A percentile compares a stretch with the other conserved stretches of the same genome.
Evolutionary conservation across 2,113 vertebrate genomes (phyloP).

Genomic region (Syngnathus floridae): DNA sequence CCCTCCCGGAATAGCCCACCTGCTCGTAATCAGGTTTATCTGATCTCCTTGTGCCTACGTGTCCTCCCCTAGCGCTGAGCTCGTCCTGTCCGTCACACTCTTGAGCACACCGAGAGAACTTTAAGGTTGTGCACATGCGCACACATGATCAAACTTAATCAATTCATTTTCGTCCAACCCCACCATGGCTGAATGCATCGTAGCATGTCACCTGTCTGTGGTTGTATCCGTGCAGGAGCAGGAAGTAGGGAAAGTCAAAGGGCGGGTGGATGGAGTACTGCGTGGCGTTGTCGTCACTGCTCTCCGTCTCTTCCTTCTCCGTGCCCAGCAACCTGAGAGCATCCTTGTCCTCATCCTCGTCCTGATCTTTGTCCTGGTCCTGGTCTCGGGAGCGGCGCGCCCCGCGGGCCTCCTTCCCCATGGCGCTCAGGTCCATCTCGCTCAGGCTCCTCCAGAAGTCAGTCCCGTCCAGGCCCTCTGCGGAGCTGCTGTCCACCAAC

Average conservation of each 20-base stretch:
- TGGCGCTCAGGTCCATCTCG: slow-evolving; percentile 67
- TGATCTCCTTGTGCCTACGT: neutral
- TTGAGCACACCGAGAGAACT: neutral
- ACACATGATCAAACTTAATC: neutral
- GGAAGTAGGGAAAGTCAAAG: slow-evolving; percentile 74
- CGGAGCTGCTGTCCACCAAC: slow-evolving; percentile 60
- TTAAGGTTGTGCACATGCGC: neutral
- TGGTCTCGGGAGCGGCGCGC: slow-evolving; percentile 25
- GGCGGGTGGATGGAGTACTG: slow-evolving; percentile 73
- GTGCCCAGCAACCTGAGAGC: slow-evolving; percentile 48
- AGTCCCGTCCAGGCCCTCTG: slow-evolving; percentile 43
- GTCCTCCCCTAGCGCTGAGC: too few species aligned
- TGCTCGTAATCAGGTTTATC: neutral
- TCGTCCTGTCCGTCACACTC: neutral
- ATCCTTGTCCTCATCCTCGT: slow-evolving; percentile 59
- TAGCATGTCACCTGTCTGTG: slow-evolving; percentile 54
- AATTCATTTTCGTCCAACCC: neutral
- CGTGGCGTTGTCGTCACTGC: slow-evolving; percentile 70
- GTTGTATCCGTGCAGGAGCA: slow-evolving; percentile 72
- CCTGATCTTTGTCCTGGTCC: slow-evolving; percentile 32
- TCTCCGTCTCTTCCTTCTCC: slow-evolving; percentile 76
- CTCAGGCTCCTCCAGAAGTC: slow-evolving; percentile 74
- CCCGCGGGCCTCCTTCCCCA: slow-evolving; percentile 53
- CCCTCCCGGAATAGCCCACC: neutral
- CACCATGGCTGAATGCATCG: too few species aligned